Base-by-base conservation (phyloP, 2,888 invertebrate genomes). In the Eilema griseolum region DNA sequence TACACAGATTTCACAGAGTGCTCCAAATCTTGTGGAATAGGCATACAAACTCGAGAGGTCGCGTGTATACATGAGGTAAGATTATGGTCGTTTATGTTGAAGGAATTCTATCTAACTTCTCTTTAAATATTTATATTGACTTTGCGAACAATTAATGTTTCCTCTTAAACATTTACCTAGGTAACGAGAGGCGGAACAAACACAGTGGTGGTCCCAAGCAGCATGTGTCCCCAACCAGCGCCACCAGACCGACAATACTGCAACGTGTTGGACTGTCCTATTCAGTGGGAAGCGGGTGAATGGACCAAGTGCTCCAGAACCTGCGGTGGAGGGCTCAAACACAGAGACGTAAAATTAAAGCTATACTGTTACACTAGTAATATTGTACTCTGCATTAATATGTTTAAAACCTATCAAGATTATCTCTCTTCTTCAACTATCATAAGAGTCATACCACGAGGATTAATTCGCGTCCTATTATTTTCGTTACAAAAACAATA, bases 281-380 rank as follows among this genome's bases (percentile, higher is more conserved):
- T 99, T 1, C 96, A 97, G 76, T 99, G 99, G 99, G 97, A 97
- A 80, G 96, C 97, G 0, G 97, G 97, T 0, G 97, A 98, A 66
- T 99, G 99, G 99, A 97, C 97, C 28, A 97, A 98, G 92, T 99
- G 99, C 89, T 98, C 98, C 20, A 98, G 97, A 89, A 96, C 98
- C n/a, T 99, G 99, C 88, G 99, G 99, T 0, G 98, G 98, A 20
- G 99, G 99, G 0, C 95, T 98, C 67, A 98, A 99, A 90, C 97
- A 97, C 67, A 96, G 99, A 80, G 96, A 97, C 77, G 97, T 98
- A 59, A 72, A 33, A 81, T 70, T 14, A 57, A 41, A 46, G 33
- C 7, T 16, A 24, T n/a, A n/a, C 4, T 41, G 16, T 33, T 7
- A 33, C 11, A 12, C 14, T 37, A 37, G 37, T 37, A 3, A 37